phyloP scores from a whole-genome alignment of 2,797 vertebrate genomes.

The Poeciliopsis turneri region DNA sequence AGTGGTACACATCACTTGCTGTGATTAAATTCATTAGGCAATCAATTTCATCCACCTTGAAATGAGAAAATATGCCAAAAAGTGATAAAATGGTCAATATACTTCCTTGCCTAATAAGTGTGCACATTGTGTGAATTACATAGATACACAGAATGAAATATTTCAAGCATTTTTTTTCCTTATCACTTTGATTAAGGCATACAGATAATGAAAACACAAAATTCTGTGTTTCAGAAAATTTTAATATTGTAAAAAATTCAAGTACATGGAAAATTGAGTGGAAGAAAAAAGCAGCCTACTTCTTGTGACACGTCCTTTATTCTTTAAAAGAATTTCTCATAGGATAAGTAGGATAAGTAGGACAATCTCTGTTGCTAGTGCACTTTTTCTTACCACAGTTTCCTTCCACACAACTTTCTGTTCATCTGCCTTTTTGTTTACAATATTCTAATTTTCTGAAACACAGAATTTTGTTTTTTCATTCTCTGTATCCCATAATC shows the following conservation, averaged over 20 bases:
- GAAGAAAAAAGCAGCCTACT: neutral
- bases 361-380: neutral
- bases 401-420: neutral
- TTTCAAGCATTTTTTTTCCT: neutral
- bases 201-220: neutral
- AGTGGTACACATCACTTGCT: no score
- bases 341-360: no score
- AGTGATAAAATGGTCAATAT: no score
- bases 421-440: neutral
- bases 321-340: neutral
- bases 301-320: neutral
- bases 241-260: neutral
- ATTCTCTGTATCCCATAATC: neutral
- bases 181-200: neutral
- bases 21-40: no score
- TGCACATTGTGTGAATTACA: no score
- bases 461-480: neutral
- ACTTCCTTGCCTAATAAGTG: no score
- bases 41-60: no score
- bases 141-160: neutral
- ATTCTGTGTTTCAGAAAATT: neutral
- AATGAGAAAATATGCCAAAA: no score
- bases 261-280: no score
- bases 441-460: neutral
- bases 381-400: neutral